phyloP scores from a whole-genome alignment of 2,888 invertebrate genomes.

The Ctena decussata region DNA sequence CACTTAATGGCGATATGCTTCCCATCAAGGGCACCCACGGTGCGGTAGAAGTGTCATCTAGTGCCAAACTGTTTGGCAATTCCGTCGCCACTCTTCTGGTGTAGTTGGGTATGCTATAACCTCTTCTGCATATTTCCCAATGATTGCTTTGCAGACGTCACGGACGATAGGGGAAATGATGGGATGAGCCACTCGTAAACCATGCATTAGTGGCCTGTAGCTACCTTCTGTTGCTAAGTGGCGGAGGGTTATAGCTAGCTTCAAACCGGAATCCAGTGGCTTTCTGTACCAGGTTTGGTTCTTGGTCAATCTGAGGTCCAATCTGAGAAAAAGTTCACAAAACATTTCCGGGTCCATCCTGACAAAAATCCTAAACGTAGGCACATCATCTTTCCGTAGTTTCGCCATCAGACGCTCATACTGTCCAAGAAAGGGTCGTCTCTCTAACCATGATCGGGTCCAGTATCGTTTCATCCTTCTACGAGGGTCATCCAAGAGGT shows the following conservation, averaged over 20 bases:
- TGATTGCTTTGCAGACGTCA: slow-evolving; percentile 24
- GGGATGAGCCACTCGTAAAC: background rate
- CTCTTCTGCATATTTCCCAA: slow-evolving; percentile 33
- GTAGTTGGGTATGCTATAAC: slow-evolving; percentile 32
- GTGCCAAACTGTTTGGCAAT: slow-evolving; percentile 28
- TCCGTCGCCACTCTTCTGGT: slow-evolving; percentile 16
- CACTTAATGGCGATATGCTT: slow-evolving; percentile 51
- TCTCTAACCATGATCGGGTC: slow-evolving; percentile 6
- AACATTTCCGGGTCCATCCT: slow-evolving; percentile 6
- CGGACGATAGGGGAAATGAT: slow-evolving; percentile 1
- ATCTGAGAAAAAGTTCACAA: background rate
- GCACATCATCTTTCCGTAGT: background rate
- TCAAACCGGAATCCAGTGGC: slow-evolving; percentile 15
- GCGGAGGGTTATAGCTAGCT: slow-evolving; percentile 19
- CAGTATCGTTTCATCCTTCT: background rate
- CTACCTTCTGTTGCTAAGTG: slow-evolving; percentile 19
- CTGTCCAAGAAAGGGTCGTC: slow-evolving; percentile 12
- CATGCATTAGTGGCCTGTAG: slow-evolving; percentile 14
- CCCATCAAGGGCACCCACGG: slow-evolving; percentile 49
- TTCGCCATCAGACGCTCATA: slow-evolving; percentile 13
- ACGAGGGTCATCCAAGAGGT: no score
- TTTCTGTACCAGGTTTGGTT: slow-evolving; percentile 23
- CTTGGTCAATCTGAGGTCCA: slow-evolving; percentile 6
- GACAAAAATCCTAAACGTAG: slow-evolving; percentile 9
- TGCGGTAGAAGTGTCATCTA: slow-evolving; percentile 25